phyloP scores from a whole-genome alignment of 2,797 vertebrate genomes.

The Monodelphis domestica region DNA sequence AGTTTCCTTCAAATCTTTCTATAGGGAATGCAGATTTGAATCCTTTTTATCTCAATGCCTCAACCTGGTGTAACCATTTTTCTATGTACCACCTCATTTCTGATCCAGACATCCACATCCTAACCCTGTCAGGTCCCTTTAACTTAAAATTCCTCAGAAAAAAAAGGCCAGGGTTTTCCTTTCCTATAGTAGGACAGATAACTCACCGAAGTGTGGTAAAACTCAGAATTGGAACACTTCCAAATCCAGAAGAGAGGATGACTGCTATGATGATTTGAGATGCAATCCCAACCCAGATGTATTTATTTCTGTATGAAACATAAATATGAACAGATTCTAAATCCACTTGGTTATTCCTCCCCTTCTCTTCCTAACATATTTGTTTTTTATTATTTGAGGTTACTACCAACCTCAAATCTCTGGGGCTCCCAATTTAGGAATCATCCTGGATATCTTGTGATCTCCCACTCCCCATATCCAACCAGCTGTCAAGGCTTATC shows the following conservation, averaged over 20 bases:
- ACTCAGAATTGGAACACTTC: constrained; percentile 82
- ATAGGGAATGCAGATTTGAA: neutral
- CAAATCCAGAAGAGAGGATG: constrained; percentile 85
- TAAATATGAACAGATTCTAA: constrained; percentile 34
- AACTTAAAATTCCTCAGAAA: neutral
- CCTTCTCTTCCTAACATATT: neutral
- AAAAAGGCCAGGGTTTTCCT: neutral
- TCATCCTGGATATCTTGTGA: neutral
- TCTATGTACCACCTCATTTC: too few species aligned
- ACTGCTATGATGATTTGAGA: constrained; percentile 85
- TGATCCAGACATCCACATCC: neutral
- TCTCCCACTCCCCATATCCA: too few species aligned
- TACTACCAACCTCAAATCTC: neutral
- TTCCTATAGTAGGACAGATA: neutral
- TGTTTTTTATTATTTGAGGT: too few species aligned
- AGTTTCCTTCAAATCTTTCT: neutral
- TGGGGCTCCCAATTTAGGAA: neutral
- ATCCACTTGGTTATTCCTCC: neutral
- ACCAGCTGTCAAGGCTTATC: too few species aligned
- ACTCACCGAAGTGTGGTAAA: constrained; percentile 86
- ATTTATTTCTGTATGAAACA: constrained; percentile 85
- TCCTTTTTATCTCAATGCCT: neutral
- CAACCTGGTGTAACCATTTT: neutral
- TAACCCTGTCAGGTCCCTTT: neutral
- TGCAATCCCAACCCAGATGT: constrained; percentile 86